Percentiles rank a stretch among this genome's conserved stretches.
Conservation (phyloP, 2,113 vertebrate species). For the Callocephalon fimbriatum region DNA sequence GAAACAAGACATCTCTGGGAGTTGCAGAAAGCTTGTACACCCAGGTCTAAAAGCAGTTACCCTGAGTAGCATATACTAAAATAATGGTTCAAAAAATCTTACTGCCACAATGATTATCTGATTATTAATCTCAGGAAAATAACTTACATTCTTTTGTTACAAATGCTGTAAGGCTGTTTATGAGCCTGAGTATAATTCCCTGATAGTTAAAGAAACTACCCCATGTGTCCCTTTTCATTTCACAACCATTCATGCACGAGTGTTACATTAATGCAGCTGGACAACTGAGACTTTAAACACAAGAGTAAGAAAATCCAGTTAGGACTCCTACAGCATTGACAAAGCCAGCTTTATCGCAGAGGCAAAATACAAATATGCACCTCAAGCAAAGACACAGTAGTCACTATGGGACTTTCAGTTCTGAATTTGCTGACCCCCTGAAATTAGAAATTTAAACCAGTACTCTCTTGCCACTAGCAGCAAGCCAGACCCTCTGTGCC, state of each 20-base stretch:
- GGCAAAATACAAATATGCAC: background rate
- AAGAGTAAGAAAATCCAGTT: background rate
- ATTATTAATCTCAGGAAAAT: slow-evolving; percentile 2
- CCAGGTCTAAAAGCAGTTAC: background rate
- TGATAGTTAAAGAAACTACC: background rate
- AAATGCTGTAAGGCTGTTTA: background rate
- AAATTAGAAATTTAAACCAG: background rate
- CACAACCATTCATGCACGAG: background rate
- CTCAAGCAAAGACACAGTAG: background rate
- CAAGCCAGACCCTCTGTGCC: background rate
- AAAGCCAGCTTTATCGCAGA: background rate
- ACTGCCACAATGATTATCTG: background rate
- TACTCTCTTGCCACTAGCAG: background rate
- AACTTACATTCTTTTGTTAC: background rate
- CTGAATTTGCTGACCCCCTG: background rate
- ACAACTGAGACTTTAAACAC: background rate
- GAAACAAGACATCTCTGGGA: background rate
- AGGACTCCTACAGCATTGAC: background rate
- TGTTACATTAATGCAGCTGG: background rate
- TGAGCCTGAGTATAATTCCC: background rate
- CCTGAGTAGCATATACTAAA: background rate
- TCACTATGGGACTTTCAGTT: background rate
- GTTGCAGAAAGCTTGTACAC: background rate
- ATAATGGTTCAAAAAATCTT: slow-evolving; percentile 5
- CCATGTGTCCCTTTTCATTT: slow-evolving; percentile 1